A percentile compares a stretch with the other conserved stretches of the same genome.
Evolutionary conservation across 2,888 invertebrate genomes (phyloP).

Genomic region (Mechanitis mazaeus): DNA sequence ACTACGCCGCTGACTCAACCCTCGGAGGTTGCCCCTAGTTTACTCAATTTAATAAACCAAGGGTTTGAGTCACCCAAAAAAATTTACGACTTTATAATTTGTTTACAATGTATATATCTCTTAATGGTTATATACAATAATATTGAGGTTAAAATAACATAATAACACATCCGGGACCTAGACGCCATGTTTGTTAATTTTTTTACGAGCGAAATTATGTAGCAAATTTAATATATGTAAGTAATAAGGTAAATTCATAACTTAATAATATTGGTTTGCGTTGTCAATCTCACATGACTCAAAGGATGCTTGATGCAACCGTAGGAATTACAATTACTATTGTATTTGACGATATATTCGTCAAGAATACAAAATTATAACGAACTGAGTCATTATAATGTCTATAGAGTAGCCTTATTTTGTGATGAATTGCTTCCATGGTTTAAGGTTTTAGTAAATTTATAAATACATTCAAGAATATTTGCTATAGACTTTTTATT

Average conservation of each 20-base stretch:
- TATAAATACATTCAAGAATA: too few relatives aligned
- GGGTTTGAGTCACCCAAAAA: conserved; percentile 13
- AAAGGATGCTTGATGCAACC: conserved; percentile 46
- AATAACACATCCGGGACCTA: too few relatives aligned
- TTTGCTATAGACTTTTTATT: too few relatives aligned
- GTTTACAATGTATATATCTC: neutral
- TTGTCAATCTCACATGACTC: conserved; percentile 25
- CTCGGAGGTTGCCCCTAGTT: conserved; percentile 34
- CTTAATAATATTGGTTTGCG: conserved; percentile 25
- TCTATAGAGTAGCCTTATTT: conserved; percentile 27
- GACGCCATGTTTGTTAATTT: too few relatives aligned
- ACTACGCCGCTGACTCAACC: conserved; percentile 48
- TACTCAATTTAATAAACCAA: conserved; percentile 24
- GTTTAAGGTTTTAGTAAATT: neutral
- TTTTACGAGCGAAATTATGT: too few relatives aligned
- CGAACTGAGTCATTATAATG: conserved; percentile 34
- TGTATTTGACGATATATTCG: conserved; percentile 35
- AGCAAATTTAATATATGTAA: neutral
- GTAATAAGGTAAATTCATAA: conserved; percentile 9
- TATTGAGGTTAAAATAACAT: neutral
- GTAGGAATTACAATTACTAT: conserved; percentile 49
- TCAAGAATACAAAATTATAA: conserved; percentile 35
- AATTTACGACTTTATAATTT: neutral
- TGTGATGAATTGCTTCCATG: conserved; percentile 22
- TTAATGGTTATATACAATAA: neutral